Evolutionary conservation across 2,113 vertebrate species (phyloP).

Genomic region (Antigone vipio): DNA sequence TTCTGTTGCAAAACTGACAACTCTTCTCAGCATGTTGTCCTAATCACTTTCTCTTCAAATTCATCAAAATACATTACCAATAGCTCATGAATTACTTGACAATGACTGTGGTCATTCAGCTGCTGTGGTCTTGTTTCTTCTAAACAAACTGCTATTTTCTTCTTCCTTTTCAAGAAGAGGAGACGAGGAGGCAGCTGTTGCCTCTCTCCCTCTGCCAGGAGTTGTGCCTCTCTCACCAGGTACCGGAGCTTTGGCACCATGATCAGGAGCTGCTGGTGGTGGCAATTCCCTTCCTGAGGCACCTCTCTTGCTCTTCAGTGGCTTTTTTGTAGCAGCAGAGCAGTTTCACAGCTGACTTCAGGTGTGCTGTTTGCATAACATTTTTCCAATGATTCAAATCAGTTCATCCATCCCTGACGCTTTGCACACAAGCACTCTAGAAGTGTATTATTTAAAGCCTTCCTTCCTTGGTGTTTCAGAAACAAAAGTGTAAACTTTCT

Average conservation of each 20-base stretch:
- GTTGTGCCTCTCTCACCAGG: neutral
- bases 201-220: neutral
- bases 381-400: slow-evolving; percentile 35
- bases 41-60: neutral
- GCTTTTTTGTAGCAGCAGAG: neutral
- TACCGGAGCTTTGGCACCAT: neutral
- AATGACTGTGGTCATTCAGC: no score
- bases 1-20: neutral
- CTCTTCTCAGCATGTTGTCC: neutral
- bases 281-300: neutral
- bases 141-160: neutral
- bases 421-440: neutral
- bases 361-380: slow-evolving; percentile 12
- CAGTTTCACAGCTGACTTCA: slow-evolving; percentile 21
- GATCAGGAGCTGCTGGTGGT: neutral
- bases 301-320: neutral
- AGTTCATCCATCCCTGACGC: slow-evolving; percentile 25
- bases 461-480: neutral
- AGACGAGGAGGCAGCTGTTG: neutral
- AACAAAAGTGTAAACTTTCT: slow-evolving; percentile 29
- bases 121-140: neutral
- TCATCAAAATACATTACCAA: neutral
- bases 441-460: slow-evolving; percentile 61
- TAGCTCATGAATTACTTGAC: neutral
- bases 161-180: neutral